Base-by-base conservation (phyloP, 2,888 invertebrate genomes). In the Frankliniella fusca region DNA sequence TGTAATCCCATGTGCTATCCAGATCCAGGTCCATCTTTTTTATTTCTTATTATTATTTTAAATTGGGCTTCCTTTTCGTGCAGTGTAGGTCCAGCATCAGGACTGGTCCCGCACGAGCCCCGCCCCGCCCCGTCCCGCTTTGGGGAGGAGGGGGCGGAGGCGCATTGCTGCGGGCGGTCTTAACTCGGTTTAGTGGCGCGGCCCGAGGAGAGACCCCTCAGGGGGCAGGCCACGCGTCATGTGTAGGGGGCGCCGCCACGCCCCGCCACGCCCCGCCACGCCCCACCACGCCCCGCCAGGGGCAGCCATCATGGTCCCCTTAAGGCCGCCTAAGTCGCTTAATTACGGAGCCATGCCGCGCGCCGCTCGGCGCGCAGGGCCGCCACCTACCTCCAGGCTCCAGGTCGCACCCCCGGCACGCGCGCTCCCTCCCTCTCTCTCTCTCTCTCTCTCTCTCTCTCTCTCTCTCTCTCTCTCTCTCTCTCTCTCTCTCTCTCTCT, bases 241-340 rank as follows among this genome's bases (percentile, higher is more conserved):
- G 23, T 76, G 70, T 23, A 23, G 70, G 9, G 70, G 9, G 27
- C 23, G 23, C 23, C 23, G 23, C 70, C 70, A 7, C 70, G 70
- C 23, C 23, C 70, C 12, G 27, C 70, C 11, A 3, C 70, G 23
- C 70, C 23, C 23, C 27, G 70, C 70, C 70, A 23, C n/a, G 61
- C 61, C 61, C 61, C 61, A 5, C 38, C 38, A 38, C 38, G 38
- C 38, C 38, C 38, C 38, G 38, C 38, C 38, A 38, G 38, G 38
- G 38, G 54, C 15, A 20, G 54, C 54, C 54, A 15, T 27, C 23
- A 27, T 27, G 70, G 70, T 12, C 70, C 70, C 70, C 70, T 76
- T 76, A 76, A 76, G 70, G 70, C 70, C 70, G 12, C 70, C 23
- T 76, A 76, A 76, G 70, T 76, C 70, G 70, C 70, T 76, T 76